Conservation (phyloP, 64 coral and sea anemone genomes). For the Montipora capricornis region DNA sequence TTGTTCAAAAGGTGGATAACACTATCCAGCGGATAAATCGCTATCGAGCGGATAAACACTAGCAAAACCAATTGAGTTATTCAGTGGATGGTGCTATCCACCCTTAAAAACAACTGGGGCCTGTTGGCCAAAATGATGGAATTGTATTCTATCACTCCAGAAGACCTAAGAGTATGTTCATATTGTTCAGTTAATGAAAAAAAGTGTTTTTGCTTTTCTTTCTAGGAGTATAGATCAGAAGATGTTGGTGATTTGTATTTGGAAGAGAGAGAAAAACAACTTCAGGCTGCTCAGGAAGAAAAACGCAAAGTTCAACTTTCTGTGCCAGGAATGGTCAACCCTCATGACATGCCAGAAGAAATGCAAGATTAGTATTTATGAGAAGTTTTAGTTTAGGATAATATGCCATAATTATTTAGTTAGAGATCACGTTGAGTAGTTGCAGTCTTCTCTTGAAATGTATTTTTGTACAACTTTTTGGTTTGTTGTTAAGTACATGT, state of each 20-base stretch:
- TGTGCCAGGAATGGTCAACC: conserved; percentile 97
- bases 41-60: too few relatives aligned
- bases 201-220: neutral
- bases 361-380: conserved; percentile 97
- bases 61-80: too few relatives aligned
- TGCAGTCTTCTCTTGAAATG: conserved; percentile 6
- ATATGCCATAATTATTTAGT: conserved; percentile 16
- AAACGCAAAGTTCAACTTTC: conserved; percentile 91
- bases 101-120: too few relatives aligned
- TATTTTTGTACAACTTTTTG: conserved; percentile 50
- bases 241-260: conserved; percentile 89
- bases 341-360: conserved; percentile 98
- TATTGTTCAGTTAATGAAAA: neutral
- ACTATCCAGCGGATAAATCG: too few relatives aligned
- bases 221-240: conserved; percentile 90
- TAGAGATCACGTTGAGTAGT: conserved; percentile 16
- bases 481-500: neutral
- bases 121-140: too few relatives aligned
- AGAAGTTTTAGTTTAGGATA: conserved; percentile 15
- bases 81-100: too few relatives aligned
- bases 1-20: too few relatives aligned
- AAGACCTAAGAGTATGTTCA: too few relatives aligned
- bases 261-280: conserved; percentile 88
- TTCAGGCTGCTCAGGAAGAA: conserved; percentile 87
- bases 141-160: too few relatives aligned